Evolutionary conservation across 2,888 invertebrate species (phyloP), one percentile per base, ranked within the genome.

Genomic region (Anarsia innoxiella): DNA sequence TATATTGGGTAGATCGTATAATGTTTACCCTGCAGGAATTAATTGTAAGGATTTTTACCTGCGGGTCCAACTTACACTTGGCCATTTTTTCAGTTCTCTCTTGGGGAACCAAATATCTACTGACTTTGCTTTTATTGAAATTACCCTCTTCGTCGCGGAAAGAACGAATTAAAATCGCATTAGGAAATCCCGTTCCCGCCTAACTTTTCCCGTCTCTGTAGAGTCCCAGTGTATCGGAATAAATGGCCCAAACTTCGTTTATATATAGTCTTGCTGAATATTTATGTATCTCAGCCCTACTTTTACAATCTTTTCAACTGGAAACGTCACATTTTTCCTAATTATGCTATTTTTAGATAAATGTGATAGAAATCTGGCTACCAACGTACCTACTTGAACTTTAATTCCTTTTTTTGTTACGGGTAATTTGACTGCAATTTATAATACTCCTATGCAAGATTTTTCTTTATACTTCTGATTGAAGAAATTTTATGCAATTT

Each of bases 91-190:
- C n/a, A n/a, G n/a, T n/a, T n/a, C n/a, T n/a, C n/a, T n/a, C 51
- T 35, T 49, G 51, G 59, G 57, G 59, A 65, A 66, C 75, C 61
- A 63, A 9, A 3, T 69, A 70, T 70, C 66, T 60, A 58, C 63
- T 53, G 67, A 67, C 65, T 73, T 70, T 59, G 66, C 66, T 74
- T 74, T 76, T 77, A 78, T 78, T 78, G 74, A 77, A 79, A 80
- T 75, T 76, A 72, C 73, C 73, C 71, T 70, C 70, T 70, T 68
- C 74, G 73, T 68, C 71, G 74, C 70, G 69, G 72, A 66, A 74
- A 78, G 74, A 78, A 69, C 72, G 75, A 83, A 83, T 83, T 83
- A 84, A 83, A 83, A 80, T 80, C 80, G 73, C 83, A 84, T 84
- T 83, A 83, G 79, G 79, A 75, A 82, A 82, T 83, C 75, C 79